phyloP scores from a whole-genome alignment of 2,888 invertebrate genomes.

The Pogonocherus hispidulus region DNA sequence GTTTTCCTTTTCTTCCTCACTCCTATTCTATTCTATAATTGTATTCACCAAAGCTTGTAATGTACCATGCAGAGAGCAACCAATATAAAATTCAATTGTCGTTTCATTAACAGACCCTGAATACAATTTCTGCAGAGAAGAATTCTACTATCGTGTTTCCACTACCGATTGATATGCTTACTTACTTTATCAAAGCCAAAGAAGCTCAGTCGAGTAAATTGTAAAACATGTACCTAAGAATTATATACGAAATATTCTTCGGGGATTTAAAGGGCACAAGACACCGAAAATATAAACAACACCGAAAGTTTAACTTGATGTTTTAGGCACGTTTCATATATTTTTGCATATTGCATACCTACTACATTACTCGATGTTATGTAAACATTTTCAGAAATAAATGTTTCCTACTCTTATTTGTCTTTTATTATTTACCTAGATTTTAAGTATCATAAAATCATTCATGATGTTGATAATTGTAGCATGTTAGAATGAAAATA shows the following conservation, averaged over 20 bases:
- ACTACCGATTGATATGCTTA: slow-evolving; percentile 79
- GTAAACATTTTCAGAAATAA: slow-evolving; percentile 45
- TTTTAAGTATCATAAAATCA: no score
- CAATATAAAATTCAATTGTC: slow-evolving; percentile 31
- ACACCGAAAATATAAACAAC: slow-evolving; percentile 12
- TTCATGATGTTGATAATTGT: not conserved
- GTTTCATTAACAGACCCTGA: slow-evolving; percentile 81
- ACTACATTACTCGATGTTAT: slow-evolving; percentile 3
- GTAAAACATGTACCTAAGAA: slow-evolving; percentile 15
- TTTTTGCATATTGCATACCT: slow-evolving; percentile 28
- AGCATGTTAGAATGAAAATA: no score
- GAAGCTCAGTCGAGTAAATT: slow-evolving; percentile 54
- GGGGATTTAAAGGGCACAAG: slow-evolving; percentile 26
- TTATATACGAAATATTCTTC: slow-evolving; percentile 15
- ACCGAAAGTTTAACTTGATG: slow-evolving; percentile 23
- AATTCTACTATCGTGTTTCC: slow-evolving; percentile 98
- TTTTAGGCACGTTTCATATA: slow-evolving; percentile 27
- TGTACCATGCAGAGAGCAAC: slow-evolving; percentile 16
- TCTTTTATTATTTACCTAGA: no score
- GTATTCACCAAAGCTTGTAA: slow-evolving; percentile 25
- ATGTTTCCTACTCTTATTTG: slow-evolving; percentile 33
- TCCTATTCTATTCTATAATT: slow-evolving; percentile 15
- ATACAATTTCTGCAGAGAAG: slow-evolving; percentile 97
- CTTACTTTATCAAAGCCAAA: slow-evolving; percentile 80
- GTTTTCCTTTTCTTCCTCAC: slow-evolving; percentile 26